Evolutionary conservation across 1,140 invertebrate genomes (phyloP).

Genomic region (Thrips palmi): DNA sequence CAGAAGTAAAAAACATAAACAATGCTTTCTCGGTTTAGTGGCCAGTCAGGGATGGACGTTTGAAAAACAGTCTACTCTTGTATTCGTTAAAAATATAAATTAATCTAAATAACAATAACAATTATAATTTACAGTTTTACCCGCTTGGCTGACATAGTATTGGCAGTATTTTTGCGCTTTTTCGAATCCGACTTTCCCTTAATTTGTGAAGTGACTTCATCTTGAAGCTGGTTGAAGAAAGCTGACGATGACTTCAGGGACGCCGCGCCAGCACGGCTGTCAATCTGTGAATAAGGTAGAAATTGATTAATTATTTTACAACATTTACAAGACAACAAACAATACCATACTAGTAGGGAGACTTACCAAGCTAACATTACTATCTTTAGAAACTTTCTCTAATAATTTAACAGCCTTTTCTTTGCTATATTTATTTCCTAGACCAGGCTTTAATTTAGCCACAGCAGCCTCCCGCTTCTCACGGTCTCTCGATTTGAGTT

Average conservation of each 20-base stretch:
- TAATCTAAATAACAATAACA: constrained; percentile 8
- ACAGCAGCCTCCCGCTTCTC: constrained; percentile 31
- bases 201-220: constrained; percentile 37
- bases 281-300: constrained; percentile 23
- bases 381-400: constrained; percentile 38
- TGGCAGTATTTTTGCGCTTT: constrained; percentile 15
- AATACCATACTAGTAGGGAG: constrained; percentile 5
- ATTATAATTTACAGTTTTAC: constrained; percentile 15
- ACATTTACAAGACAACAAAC: constrained; percentile 9
- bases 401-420: constrained; percentile 30
- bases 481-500: constrained; percentile 26
- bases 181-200: constrained; percentile 22
- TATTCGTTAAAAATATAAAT: constrained; percentile 10
- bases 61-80: too few species aligned
- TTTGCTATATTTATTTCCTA: constrained; percentile 37
- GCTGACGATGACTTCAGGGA: constrained; percentile 56
- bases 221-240: constrained; percentile 66
- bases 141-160: too few species aligned
- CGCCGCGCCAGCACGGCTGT: constrained; percentile 27
- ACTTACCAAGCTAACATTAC: constrained; percentile 37
- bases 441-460: constrained; percentile 24
- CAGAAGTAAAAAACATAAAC: too few species aligned
- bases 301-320: constrained; percentile 6
- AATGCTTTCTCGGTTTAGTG: too few species aligned
- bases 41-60: too few species aligned